These are phyloP conservation scores for Morbakka virulenta DNA, from an alignment of 30 jellyfish, hydroid and myxozoan genomes.

Conservation along the genomic window DNA sequence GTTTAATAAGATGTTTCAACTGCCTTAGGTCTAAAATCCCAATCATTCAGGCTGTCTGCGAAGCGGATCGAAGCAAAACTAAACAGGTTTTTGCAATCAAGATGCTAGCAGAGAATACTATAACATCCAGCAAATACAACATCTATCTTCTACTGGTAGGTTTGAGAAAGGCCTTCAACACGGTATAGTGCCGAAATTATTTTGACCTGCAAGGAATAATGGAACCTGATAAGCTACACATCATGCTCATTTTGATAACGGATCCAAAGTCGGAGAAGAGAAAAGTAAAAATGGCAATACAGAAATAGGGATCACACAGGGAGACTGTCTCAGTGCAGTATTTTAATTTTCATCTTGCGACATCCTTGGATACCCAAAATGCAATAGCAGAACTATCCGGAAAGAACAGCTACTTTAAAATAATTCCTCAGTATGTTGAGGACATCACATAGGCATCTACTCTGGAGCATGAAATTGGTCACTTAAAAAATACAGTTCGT, in stretches of 20 bases:
- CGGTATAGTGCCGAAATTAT: conserved; percentile 36
- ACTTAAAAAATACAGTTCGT: conserved; percentile 27
- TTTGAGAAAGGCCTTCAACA: conserved; percentile 69
- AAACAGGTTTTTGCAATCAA: conserved; percentile 65
- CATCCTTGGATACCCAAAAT: conserved; percentile 28
- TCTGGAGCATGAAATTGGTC: conserved; percentile 36
- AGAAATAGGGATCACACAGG: conserved; percentile 56
- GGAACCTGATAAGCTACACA: conserved; percentile 50
- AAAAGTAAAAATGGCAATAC: conserved; percentile 34
- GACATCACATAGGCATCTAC: conserved; percentile 62
- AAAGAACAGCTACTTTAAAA: conserved; percentile 31
- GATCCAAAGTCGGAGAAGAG: conserved; percentile 42
- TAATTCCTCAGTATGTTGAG: conserved; percentile 57
- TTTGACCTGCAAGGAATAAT: conserved; percentile 29
- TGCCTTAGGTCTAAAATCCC: conserved; percentile 38
- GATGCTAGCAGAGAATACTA: conserved; percentile 54
- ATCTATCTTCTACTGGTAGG: conserved; percentile 48
- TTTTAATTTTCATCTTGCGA: conserved; percentile 45
- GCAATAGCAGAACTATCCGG: conserved; percentile 26
- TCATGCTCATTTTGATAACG: conserved; percentile 24
- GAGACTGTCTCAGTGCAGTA: conserved; percentile 55
- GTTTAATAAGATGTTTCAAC: conserved; percentile 29
- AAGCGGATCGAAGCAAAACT: conserved; percentile 43
- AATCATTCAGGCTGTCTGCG: conserved; percentile 40
- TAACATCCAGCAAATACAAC: conserved; percentile 57